Evolutionary conservation across 2,888 invertebrate genomes (phyloP).

Genomic region (Biston stratarius): DNA sequence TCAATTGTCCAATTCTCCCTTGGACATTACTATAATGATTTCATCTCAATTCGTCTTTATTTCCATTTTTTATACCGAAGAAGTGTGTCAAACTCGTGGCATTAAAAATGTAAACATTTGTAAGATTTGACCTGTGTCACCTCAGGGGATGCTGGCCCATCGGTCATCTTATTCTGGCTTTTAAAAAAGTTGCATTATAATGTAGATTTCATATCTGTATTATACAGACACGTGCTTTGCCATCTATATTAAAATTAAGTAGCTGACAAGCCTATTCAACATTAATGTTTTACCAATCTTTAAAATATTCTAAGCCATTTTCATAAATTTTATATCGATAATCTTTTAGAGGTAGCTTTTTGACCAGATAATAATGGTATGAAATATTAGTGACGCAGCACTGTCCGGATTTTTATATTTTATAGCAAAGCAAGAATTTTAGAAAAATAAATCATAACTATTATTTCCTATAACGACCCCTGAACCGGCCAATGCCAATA

Average conservation of each 20-base stretch:
- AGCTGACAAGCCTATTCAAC: constrained; percentile 18
- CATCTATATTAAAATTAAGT: constrained; percentile 28
- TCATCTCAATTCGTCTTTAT: constrained; percentile 41
- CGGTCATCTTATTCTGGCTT: constrained; percentile 51
- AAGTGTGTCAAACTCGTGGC: constrained; percentile 58
- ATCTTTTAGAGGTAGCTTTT: constrained; percentile 5
- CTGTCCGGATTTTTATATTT: constrained; percentile 19
- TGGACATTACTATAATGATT: constrained; percentile 40
- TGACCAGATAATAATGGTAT: constrained; percentile 4
- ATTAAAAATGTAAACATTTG: constrained; percentile 54
- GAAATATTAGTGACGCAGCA: constrained; percentile 1
- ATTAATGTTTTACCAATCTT: constrained; percentile 23
- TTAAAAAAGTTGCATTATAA: constrained; percentile 37
- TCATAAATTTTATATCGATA: constrained; percentile 11
- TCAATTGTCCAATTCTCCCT: constrained; percentile 43
- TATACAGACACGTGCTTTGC: constrained; percentile 30
- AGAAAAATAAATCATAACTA: constrained; percentile 45
- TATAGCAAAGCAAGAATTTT: constrained; percentile 39
- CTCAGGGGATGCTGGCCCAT: constrained; percentile 51
- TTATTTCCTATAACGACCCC: constrained; percentile 48
- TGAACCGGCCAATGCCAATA: constrained; percentile 51
- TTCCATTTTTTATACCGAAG: constrained; percentile 39
- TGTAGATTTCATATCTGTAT: constrained; percentile 33
- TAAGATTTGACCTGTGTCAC: constrained; percentile 54
- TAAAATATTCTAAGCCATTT: constrained; percentile 22